Conservation (phyloP, 1,140 invertebrate genomes). For the Ectropis grisescens region DNA sequence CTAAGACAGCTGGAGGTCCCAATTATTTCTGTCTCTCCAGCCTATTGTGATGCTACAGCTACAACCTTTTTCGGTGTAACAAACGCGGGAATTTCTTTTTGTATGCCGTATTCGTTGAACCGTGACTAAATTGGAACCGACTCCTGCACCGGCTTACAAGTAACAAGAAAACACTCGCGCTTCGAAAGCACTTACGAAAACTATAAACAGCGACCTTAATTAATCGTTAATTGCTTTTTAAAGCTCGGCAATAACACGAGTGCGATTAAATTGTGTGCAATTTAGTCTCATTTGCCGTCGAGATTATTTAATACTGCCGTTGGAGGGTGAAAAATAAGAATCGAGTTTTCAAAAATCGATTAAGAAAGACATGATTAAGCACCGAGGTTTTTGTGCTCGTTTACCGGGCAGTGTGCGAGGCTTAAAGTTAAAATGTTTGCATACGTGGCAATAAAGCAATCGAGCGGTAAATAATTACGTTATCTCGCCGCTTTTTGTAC, state of each 20-base stretch:
- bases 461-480: slow-evolving; percentile 46
- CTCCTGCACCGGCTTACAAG: too few species aligned
- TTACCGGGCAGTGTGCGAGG: slow-evolving; percentile 10
- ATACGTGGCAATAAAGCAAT: slow-evolving; percentile 41
- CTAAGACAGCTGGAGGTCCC: slow-evolving; percentile 9
- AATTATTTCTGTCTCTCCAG: slow-evolving; percentile 16
- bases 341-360: slow-evolving; percentile 51
- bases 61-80: too few species aligned
- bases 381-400: slow-evolving; percentile 28
- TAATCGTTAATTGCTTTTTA: slow-evolving; percentile 16
- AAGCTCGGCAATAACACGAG: slow-evolving; percentile 10
- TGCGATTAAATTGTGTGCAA: slow-evolving; percentile 29
- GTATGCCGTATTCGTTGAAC: too few species aligned
- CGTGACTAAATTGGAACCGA: too few species aligned
- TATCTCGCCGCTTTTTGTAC: slow-evolving; percentile 31
- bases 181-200: too few species aligned
- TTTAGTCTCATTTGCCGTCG: slow-evolving; percentile 31
- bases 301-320: slow-evolving; percentile 31
- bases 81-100: too few species aligned
- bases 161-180: too few species aligned
- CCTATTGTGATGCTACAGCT: slow-evolving; percentile 9
- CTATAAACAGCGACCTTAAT: slow-evolving; percentile 10
- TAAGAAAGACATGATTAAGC: slow-evolving; percentile 54
- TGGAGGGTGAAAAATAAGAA: slow-evolving; percentile 42
- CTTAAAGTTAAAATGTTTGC: slow-evolving; percentile 34